These are phyloP conservation scores for Pteropus rufus DNA, from an alignment of 2,797 vertebrate genomes.

Conservation along the genomic window DNA sequence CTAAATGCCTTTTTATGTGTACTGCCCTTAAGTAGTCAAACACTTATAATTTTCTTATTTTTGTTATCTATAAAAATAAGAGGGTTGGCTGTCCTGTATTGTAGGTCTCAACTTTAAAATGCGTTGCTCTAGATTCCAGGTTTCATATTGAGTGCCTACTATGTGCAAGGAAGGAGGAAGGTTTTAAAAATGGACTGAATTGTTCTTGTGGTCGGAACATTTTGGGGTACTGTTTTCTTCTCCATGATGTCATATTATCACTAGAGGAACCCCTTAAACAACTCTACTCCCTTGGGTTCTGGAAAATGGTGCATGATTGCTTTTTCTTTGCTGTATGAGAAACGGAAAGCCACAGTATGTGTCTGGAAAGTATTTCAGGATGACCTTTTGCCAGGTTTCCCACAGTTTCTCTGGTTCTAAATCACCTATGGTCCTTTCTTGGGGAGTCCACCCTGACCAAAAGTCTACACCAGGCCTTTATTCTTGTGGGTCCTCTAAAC, in stretches of 20 bases:
- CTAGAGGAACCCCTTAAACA: neutral
- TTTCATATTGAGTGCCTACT: neutral
- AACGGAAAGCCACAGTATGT: neutral
- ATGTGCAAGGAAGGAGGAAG: neutral
- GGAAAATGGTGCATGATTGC: neutral
- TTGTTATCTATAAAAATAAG: neutral
- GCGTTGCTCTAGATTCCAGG: neutral
- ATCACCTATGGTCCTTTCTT: neutral
- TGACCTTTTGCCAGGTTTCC: neutral
- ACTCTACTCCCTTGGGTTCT: neutral
- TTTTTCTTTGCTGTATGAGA: neutral
- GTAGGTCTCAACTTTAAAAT: neutral
- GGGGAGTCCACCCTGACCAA: neutral
- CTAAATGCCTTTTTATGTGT: neutral
- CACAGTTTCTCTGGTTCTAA: neutral
- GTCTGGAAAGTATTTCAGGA: neutral
- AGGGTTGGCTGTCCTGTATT: neutral
- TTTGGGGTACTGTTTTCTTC: neutral
- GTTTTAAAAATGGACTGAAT: neutral
- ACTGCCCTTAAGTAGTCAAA: neutral
- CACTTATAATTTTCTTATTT: neutral
- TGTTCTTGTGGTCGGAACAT: neutral
- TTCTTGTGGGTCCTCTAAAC: neutral
- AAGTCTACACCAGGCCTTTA: neutral
- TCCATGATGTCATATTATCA: neutral